Percentiles rank a stretch among this genome's conserved stretches.
These are phyloP conservation scores for Porites rus DNA, from an alignment of 92 coral and sea anemone genomes.

Conservation along the genomic window DNA sequence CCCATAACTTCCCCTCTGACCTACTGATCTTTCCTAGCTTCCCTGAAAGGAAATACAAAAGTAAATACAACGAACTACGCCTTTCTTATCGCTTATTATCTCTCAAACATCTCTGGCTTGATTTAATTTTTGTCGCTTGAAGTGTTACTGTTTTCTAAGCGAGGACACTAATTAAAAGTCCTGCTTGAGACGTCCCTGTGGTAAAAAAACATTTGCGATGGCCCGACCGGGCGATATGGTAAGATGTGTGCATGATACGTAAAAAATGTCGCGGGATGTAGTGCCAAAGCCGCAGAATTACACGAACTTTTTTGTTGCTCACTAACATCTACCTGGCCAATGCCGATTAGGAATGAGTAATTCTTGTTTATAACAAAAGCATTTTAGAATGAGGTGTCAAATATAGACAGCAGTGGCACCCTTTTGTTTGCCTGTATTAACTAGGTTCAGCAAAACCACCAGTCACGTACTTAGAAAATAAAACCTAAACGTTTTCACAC, in stretches of 20 bases:
- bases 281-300: constrained; percentile 3
- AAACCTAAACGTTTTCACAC: not conserved
- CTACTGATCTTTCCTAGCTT: constrained; percentile 22
- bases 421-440: constrained; percentile 23
- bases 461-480: constrained; percentile 25
- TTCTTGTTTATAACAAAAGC: not conserved
- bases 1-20: constrained; percentile 16
- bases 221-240: constrained; percentile 8
- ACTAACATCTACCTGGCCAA: not conserved
- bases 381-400: constrained; percentile 28
- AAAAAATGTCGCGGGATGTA: not conserved
- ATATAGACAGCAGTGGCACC: constrained; percentile 7
- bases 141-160: constrained; percentile 57
- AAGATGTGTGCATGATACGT: constrained; percentile 6
- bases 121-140: constrained; percentile 74
- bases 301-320: not conserved
- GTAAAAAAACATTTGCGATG: not conserved
- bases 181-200: constrained; percentile 23
- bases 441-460: not conserved
- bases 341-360: not conserved
- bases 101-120: constrained; percentile 53
- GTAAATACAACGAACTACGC: constrained; percentile 23
- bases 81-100: constrained; percentile 47
- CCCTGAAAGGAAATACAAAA: constrained; percentile 35
- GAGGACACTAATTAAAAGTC: constrained; percentile 71